Conservation (phyloP, 2,113 vertebrate species). For the Sinocyclocheilus rhinocerous region DNA sequence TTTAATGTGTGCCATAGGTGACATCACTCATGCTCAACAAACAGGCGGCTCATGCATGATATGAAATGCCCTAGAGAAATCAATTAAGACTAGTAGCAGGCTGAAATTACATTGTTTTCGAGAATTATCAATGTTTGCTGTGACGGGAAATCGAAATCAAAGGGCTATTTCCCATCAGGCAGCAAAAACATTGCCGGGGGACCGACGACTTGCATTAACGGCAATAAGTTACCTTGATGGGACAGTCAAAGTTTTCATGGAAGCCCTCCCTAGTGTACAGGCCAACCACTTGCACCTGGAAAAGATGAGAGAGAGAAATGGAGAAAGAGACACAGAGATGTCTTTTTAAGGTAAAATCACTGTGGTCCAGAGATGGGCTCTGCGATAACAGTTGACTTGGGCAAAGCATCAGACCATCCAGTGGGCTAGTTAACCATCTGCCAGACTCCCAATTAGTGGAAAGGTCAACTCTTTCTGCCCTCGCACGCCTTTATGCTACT, state of each 20-base stretch:
- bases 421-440: slow-evolving; percentile 61
- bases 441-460: slow-evolving; percentile 77
- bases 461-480: slow-evolving; percentile 70
- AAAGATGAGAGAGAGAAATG: slow-evolving; percentile 55
- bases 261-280: slow-evolving; percentile 95
- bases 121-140: slow-evolving; percentile 41
- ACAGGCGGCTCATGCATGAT: slow-evolving; percentile 40
- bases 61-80: slow-evolving; percentile 50
- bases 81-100: slow-evolving; percentile 40
- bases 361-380: not conserved
- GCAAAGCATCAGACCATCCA: slow-evolving; percentile 32
- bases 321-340: slow-evolving; percentile 53
- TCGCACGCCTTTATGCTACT: slow-evolving; percentile 65
- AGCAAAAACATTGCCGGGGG: slow-evolving; percentile 2
- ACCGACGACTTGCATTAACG: slow-evolving; percentile 4
- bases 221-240: slow-evolving; percentile 88
- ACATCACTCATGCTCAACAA: slow-evolving; percentile 40
- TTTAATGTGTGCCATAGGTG: slow-evolving; percentile 34
- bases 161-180: slow-evolving; percentile 30
- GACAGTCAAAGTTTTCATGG: slow-evolving; percentile 96
- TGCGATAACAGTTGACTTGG: slow-evolving; percentile 11
- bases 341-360: slow-evolving; percentile 31
- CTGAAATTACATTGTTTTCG: slow-evolving; percentile 44
- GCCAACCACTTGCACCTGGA: slow-evolving; percentile 93
- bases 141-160: slow-evolving; percentile 47